Evolutionary conservation across 1,140 invertebrate genomes (phyloP), one percentile per base, ranked within the genome.

Genomic region (Condylostylus longicornis): DNA sequence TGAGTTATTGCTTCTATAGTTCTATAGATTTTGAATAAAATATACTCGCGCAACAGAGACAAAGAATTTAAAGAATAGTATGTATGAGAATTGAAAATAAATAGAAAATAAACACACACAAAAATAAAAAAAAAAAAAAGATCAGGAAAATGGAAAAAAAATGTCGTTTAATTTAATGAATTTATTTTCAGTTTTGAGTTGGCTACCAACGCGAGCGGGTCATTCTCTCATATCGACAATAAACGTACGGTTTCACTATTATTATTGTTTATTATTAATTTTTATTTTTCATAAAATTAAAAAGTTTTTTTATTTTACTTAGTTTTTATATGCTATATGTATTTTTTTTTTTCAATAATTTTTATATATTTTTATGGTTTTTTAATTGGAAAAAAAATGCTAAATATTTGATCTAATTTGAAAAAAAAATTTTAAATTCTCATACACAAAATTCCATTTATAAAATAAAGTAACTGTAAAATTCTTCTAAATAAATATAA

Each of bases 171-270:
- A n/a, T n/a, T n/a, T n/a, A n/a, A n/a, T n/a, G n/a, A n/a, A n/a
- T n/a, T n/a, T n/a, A n/a, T n/a, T n/a, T 33, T 61, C 56, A 61
- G 58, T 61, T 61, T 61, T 61, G 58, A 61, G 58, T 61, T 61
- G 57, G 57, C 54, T 61, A 54, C 53, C 58, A 61, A 61, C 58
- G 58, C 58, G 57, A 60, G 58, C 58, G 58, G 58, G 55, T 60
- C 53, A 55, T 58, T 58, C 50, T 61, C 52, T 54, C n/a, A 50
- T 51, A 48, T 52, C 53, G 52, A 51, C 56, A 51, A 57, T 42
- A 54, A 43, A 56, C 53, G 56, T 58, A 57, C 45, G 49, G 9
- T 35, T 35, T 35, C 14, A 35, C 4, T 13, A 35, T 9, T 5
- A 33, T 18, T 18, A 33, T 33, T 20, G 7, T 30, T 30, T 8